These are phyloP conservation scores for Psylliodes chrysocephalus DNA, from an alignment of 2,888 invertebrate genomes.

Conservation along the genomic window DNA sequence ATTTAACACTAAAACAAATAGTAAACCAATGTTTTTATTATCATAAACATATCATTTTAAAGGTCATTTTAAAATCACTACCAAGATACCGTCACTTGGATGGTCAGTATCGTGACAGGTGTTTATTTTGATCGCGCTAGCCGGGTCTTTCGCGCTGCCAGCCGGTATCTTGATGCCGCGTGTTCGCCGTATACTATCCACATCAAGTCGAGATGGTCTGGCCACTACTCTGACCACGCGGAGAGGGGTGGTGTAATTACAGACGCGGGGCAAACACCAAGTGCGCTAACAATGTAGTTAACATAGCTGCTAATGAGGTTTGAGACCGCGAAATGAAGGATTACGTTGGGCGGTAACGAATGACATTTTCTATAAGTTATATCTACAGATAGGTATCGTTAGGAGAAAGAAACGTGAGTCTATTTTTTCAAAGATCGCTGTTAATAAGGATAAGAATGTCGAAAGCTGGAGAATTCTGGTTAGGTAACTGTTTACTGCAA, in stretches of 20 bases:
- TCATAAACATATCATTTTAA: conserved; percentile 4
- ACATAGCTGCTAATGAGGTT: conserved; percentile 60
- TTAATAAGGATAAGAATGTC: conserved; percentile 39
- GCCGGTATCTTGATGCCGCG: conserved; percentile 52
- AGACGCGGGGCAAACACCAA: conserved; percentile 54
- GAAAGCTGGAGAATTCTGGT: conserved; percentile 19
- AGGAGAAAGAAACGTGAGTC: conserved; percentile 36
- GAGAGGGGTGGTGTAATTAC: conserved; percentile 46
- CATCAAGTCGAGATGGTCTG: conserved; percentile 63
- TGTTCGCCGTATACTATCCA: conserved; percentile 59
- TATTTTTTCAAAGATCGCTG: conserved; percentile 31
- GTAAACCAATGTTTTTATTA: background rate
- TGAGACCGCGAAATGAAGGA: conserved; percentile 43
- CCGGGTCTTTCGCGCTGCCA: conserved; percentile 49
- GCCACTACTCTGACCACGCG: conserved; percentile 66
- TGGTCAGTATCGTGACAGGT: conserved; percentile 52
- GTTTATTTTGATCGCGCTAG: conserved; percentile 46
- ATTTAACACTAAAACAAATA: conserved; percentile 10
- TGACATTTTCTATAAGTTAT: conserved; percentile 41
- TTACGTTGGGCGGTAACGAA: conserved; percentile 41
- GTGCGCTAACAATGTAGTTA: conserved; percentile 63
- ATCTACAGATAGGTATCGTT: conserved; percentile 35
- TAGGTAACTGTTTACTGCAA: conserved; percentile 17
- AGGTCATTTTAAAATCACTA: conserved; percentile 7
- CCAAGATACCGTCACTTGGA: conserved; percentile 49